Evolutionary conservation across 2,113 vertebrate genomes (phyloP).

Genomic region (Sylvia atricapilla): DNA sequence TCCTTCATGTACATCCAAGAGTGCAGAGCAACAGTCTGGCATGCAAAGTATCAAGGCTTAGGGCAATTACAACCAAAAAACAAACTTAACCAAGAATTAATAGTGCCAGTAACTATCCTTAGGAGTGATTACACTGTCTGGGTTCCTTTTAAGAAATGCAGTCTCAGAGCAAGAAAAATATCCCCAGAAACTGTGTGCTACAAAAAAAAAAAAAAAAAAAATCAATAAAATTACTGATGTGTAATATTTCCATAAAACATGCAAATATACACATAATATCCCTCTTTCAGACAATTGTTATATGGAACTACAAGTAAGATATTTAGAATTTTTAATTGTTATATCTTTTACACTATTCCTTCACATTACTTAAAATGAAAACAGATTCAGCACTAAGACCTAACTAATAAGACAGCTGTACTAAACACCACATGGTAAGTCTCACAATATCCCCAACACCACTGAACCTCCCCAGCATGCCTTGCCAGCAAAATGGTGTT

Average conservation of each 20-base stretch:
- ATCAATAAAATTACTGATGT: background rate
- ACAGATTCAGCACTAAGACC: background rate
- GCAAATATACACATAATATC: background rate
- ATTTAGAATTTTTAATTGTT: background rate
- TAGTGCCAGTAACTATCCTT: background rate
- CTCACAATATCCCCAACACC: too few relatives aligned
- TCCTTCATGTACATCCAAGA: background rate
- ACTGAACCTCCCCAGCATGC: rapidly evolving
- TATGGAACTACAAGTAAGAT: background rate
- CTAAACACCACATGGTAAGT: background rate
- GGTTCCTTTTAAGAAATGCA: background rate
- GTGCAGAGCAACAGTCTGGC: background rate
- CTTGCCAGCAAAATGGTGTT: background rate
- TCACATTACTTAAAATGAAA: background rate
- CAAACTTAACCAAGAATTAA: background rate
- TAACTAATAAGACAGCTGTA: background rate
- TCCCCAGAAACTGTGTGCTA: background rate
- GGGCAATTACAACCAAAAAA: background rate
- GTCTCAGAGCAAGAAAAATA: background rate
- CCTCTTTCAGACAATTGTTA: background rate
- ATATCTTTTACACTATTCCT: background rate
- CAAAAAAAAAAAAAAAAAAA: too few relatives aligned
- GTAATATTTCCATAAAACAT: background rate
- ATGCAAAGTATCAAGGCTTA: background rate
- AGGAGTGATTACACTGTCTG: background rate